These are phyloP conservation scores for Deroplatys truncata DNA, from an alignment of 2,888 invertebrate species.

Conservation along the genomic window DNA sequence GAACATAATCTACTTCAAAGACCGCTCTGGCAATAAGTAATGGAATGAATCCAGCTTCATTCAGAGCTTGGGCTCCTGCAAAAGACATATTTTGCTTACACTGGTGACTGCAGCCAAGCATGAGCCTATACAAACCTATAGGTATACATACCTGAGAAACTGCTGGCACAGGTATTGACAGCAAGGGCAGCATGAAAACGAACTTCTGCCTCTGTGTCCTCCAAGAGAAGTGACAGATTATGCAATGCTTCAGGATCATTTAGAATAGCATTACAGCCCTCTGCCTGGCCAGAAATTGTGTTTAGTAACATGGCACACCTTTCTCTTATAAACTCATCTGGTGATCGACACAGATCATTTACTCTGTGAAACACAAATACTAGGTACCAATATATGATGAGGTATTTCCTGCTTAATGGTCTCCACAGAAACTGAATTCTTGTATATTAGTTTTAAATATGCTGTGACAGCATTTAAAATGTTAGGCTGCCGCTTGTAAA, in stretches of 20 bases:
- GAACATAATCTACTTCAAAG: slow-evolving; percentile 30
- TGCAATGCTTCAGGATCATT: slow-evolving; percentile 39
- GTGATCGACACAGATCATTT: slow-evolving; percentile 39
- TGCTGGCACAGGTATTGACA: slow-evolving; percentile 42
- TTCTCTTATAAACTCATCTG: slow-evolving; percentile 43
- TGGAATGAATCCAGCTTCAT: background rate
- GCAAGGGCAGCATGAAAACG: slow-evolving; percentile 43
- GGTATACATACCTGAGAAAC: background rate
- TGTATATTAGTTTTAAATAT: too few species aligned
- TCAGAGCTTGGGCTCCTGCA: background rate
- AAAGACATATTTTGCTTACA: background rate
- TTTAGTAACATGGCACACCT: slow-evolving; percentile 41
- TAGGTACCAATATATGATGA: too few species aligned
- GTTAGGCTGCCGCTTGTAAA: too few species aligned
- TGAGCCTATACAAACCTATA: background rate
- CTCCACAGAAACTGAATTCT: too few species aligned
- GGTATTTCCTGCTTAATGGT: too few species aligned
- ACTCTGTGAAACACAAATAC: slow-evolving; percentile 34
- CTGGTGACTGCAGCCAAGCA: too few species aligned
- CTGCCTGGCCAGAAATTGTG: slow-evolving; percentile 41
- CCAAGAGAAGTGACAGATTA: slow-evolving; percentile 40
- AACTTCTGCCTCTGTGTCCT: slow-evolving; percentile 41
- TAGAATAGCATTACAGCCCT: slow-evolving; percentile 44
- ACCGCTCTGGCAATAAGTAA: background rate
- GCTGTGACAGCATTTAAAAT: too few species aligned